Conservation (phyloP, 2,888 invertebrate genomes). For the Acrobasis consociella region DNA sequence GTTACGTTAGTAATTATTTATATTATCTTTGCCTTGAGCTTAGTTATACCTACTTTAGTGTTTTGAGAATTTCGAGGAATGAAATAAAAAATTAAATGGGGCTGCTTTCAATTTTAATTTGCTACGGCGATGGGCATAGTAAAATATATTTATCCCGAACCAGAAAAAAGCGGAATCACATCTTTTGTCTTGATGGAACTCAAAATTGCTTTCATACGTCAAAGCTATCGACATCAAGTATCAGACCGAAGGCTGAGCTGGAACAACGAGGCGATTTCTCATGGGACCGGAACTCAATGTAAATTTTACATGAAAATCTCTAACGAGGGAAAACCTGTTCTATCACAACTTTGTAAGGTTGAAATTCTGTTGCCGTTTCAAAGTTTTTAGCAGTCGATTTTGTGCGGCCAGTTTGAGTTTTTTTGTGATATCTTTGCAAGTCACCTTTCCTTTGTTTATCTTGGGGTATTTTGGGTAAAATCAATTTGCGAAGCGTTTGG, state of each 20-base stretch:
- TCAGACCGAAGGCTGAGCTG: neutral
- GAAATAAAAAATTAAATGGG: too few species aligned
- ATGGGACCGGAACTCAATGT: neutral
- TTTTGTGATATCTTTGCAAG: neutral
- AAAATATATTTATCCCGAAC: too few species aligned
- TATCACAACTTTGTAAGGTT: neutral
- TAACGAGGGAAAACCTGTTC: neutral
- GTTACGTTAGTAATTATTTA: too few species aligned
- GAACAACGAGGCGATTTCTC: constrained; percentile 1
- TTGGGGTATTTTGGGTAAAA: too few species aligned
- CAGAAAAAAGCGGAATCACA: neutral
- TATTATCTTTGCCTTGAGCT: too few species aligned
- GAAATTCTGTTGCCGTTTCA: neutral
- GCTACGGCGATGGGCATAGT: too few species aligned
- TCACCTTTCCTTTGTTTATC: neutral
- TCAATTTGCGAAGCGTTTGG: neutral
- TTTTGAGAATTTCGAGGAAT: too few species aligned
- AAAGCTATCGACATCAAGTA: constrained; percentile 8
- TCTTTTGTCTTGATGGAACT: constrained; percentile 1
- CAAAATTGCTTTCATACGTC: constrained; percentile 4
- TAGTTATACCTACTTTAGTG: too few species aligned
- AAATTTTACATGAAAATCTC: neutral
- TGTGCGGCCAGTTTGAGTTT: neutral
- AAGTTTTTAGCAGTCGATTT: neutral
- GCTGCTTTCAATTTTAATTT: too few species aligned